Conservation (phyloP, 2,113 vertebrate genomes). For the Isichthys henryi region DNA sequence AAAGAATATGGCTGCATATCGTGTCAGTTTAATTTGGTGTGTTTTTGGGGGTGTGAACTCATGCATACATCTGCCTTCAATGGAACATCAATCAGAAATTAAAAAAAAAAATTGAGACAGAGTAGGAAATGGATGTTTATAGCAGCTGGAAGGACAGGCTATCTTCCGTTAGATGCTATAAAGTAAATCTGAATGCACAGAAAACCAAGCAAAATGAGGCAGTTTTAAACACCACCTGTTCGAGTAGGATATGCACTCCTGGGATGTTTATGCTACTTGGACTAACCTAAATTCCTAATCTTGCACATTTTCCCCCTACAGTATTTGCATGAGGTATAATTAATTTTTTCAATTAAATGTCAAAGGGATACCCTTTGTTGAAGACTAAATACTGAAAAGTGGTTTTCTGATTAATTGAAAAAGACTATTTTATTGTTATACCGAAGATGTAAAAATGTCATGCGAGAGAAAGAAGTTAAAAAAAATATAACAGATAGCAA, state of each 20-base stretch:
- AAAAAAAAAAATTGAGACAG: neutral
- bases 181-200: neutral
- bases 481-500: neutral
- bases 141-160: neutral
- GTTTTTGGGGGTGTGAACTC: neutral
- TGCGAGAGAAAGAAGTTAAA: neutral
- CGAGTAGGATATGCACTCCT: neutral
- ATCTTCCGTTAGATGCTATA: neutral
- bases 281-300: neutral
- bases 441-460: neutral
- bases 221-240: neutral
- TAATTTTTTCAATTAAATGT: neutral
- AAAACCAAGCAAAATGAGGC: neutral
- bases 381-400: neutral
- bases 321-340: neutral
- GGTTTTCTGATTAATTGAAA: too few species aligned
- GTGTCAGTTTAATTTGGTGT: neutral
- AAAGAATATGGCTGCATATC: neutral
- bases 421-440: too few species aligned
- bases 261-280: neutral
- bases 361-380: neutral
- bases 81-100: neutral
- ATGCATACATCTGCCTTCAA: neutral
- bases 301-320: neutral
- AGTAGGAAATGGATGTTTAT: constrained; percentile 2